Base-by-base conservation (phyloP, 2,888 invertebrate species). In the Abscondita cerata region DNA sequence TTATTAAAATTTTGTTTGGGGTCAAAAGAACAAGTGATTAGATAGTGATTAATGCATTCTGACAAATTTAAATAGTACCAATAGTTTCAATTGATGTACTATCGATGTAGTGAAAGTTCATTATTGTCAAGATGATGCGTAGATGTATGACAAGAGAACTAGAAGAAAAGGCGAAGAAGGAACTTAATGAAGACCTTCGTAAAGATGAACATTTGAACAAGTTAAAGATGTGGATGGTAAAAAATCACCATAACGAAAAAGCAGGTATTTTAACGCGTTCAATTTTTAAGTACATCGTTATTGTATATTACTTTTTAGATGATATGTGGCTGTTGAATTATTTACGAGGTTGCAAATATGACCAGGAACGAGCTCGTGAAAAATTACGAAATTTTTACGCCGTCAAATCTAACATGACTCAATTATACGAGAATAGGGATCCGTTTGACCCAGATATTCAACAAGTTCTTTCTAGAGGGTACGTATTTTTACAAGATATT, bases 311-410 rank as follows among this genome's bases (percentile, higher is more conserved):
- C 15, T 6, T 51, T 51, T 51, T 34, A 51, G 51, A 16, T n/a
- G 34, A 33, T 18, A 16, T 51, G 38, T 33, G 51, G 34, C n/a
- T 51, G 12, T n/a, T 51, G n/a, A 51, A 51, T 18, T 51, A 13
- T 34, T 51, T 51, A 36, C 51, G 51, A 1, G 51, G 51, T 1
- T 51, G 36, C 18, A 51, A 51, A 36, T 51, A 36, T 12, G 16
- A 34, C 5, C 38, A 16, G 8, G 51, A 51, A 18, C 4, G n/a
- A 15, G 15, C 51, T 3, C 4, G 15, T 1, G 11, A 34, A 1
- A 51, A 51, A 18, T 5, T 51, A 19, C 12, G 2, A n/a, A 15
- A 51, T 3, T 51, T 31, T 9, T 18, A 31, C n/a, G 13, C 13
- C 4, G 11, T 6, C 11, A 51, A 15, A 51, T 36, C 51, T 5